Evolutionary conservation across 1,140 invertebrate species (phyloP), one percentile per base, ranked within the genome.

Genomic region (Oryzaephilus surinamensis): DNA sequence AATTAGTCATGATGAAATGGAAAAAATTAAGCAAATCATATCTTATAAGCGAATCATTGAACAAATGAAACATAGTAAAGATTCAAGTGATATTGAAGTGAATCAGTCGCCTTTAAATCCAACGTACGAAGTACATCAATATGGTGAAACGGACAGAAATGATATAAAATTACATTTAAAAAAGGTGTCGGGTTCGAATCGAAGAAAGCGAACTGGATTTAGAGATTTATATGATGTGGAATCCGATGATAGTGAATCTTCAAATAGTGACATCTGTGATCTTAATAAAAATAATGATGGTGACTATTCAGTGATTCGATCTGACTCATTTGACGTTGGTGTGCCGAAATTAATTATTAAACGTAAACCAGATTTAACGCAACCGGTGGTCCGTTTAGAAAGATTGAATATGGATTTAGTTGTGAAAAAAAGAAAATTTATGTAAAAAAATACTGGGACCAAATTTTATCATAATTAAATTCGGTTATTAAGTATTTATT

Each of bases 301-400:
- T 30, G 46, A 50, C 32, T 53, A 47, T 26, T 51, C 43, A 2
- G 48, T 47, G 16, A 49, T 46, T 28, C 37, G 43, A 24, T 29
- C 40, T 17, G 46, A 49, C 19, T 32, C 45, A 21, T n/a, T n/a
- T n/a, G n/a, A n/a, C n/a, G 42, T 42, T 11, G 54, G 52, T 5
- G 38, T 54, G 21, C 53, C 53, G 17, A 57, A 57, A 35, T 41
- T 57, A 7, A 53, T 57, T 24, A 49, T 57, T 17, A 57, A 57
- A 36, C 32, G 54, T 6, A 51, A 53, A 24, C 37, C 43, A 3
- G 45, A 50, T 14, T 30, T 45, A 17, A 37, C 40, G 28, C 40
- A 54, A 32, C 54, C 50, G 2, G 44, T 54, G 1, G 54, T 56
- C 15, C 45, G 40, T 20, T 37, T 56, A 14, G 51, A 54, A 18